Evolutionary conservation across 2,113 vertebrate genomes (phyloP).

Genomic region (Campylomormyrus numenius): DNA sequence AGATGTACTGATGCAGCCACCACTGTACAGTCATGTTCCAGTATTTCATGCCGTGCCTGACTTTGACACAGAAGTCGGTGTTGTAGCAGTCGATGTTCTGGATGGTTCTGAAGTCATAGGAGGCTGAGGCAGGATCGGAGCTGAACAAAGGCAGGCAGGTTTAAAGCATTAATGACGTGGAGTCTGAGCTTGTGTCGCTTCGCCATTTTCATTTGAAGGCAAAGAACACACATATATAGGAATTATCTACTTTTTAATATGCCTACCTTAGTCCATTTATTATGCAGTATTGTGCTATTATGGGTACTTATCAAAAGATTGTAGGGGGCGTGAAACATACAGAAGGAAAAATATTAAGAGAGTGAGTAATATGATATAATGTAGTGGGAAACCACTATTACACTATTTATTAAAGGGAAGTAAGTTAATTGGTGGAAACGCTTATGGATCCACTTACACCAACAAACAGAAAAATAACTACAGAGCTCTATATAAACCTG

Average conservation of each 20-base stretch:
- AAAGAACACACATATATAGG: neutral
- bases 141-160: conserved; percentile 39
- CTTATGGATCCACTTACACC: neutral
- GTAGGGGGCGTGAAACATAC: neutral
- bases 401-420: neutral
- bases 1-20: conserved; percentile 86
- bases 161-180: neutral
- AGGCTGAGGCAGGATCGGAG: conserved; percentile 43
- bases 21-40: conserved; percentile 95
- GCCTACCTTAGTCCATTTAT: neutral
- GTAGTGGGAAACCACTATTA: neutral
- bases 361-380: neutral
- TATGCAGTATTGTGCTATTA: neutral
- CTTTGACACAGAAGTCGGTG: conserved; percentile 81
- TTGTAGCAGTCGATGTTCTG: conserved; percentile 83
- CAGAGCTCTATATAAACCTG: conserved; percentile 39
- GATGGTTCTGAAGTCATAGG: conserved; percentile 80
- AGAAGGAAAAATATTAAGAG: neutral
- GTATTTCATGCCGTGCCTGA: conserved; percentile 83
- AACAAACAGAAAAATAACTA: neutral
- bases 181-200: neutral
- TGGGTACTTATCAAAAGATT: neutral
- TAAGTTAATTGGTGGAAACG: neutral
- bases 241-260: neutral
- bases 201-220: neutral